Base-by-base conservation (phyloP, 2,113 vertebrate species). In the Eurystomus gularis region DNA sequence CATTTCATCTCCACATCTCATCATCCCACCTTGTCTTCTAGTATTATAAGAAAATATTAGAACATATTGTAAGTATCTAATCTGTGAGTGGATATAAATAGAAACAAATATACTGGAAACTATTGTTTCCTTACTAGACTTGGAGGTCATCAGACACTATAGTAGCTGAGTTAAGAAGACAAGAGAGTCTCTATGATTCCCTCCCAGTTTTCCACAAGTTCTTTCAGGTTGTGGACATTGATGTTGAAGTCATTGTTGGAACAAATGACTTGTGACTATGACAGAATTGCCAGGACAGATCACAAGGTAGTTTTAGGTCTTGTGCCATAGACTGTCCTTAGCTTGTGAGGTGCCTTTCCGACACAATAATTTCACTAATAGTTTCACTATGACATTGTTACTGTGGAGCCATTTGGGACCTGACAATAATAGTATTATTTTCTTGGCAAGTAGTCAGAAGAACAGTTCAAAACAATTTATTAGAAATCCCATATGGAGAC, bases 301-400 rank as follows among this genome's bases (percentile, higher is more conserved):
- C 48, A 62, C 11, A 83, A 72, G 51, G 51, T 61, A 54, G 21
- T 83, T 81, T 86, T 48, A 77, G 49, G 37, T 73, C 71, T 69
- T 79, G 44, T 82, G 57, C 24, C 58, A 90, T 14, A 80, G 33
- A 33, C 17, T 58, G 51, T 87, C 48, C 61, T 93, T 82, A 84
- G 14, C 9, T 93, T 70, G 18, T 81, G 79, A 86, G 49, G 33
- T 83, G 54, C n/a, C 76, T 93, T 92, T 93, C 60, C 90, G 84
- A 79, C 73, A 88, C 20, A 73, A 64, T 88, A 94, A 95, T 97
- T 94, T 64, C 35, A 62, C 37, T 93, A 77, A 80, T 14, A 83
- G 71, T 66, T 90, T 61, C 76, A 35, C n/a, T 69, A 23, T 72
- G 88, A 88, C 52, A 88, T 78, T 82, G 65, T 61, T 93, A 78